Base-by-base conservation (phyloP, 2,113 vertebrate genomes). In the Elephantulus edwardii region DNA sequence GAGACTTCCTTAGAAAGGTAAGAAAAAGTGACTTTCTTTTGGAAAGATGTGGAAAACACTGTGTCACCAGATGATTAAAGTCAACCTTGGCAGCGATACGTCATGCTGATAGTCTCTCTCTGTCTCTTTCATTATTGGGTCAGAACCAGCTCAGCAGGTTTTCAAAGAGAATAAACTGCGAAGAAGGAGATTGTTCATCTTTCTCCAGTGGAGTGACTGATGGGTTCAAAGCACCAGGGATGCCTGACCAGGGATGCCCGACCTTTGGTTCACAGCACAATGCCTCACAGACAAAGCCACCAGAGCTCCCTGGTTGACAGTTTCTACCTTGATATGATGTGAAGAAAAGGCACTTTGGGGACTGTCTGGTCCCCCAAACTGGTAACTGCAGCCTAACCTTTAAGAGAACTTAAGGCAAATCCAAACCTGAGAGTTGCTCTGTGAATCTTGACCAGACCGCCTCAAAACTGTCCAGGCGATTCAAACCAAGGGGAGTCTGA, bases 11-110 rank as follows among this genome's bases (percentile, higher is more conserved):
- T n/a, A n/a, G n/a, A n/a, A n/a, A n/a, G n/a, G n/a, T n/a, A n/a
- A n/a, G n/a, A n/a, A n/a, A n/a, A n/a, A n/a, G 26, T 46, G 66
- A 54, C 46, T n/a, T n/a, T 75, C 22, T 35, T 92, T 84, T 64
- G 4, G 28, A 66, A 7, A 16, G n/a, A 66, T 66, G 2, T 12
- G 13, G 33, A 33, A 77, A 60, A 28, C 11, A 26, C 16, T 14
- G 0, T 40, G 35, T 54, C 42, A 38, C 80, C 6, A 6, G 38
- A 48, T 6, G 9, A 24, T 78, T 17, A 42, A 81, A 50, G 40
- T 78, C 75, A 17, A 5, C 46, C 2, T 54, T 46, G 35, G 2
- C 19, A 56, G 54, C 12, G 14, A 19, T 77, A 20, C 19, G 24
- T 44, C n/a, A 50, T 0, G 17, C 9, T 70, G 58, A 44, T 13